These are phyloP conservation scores for Muscicapa adusta DNA, from an alignment of 2,113 vertebrate genomes.

Conservation along the genomic window DNA sequence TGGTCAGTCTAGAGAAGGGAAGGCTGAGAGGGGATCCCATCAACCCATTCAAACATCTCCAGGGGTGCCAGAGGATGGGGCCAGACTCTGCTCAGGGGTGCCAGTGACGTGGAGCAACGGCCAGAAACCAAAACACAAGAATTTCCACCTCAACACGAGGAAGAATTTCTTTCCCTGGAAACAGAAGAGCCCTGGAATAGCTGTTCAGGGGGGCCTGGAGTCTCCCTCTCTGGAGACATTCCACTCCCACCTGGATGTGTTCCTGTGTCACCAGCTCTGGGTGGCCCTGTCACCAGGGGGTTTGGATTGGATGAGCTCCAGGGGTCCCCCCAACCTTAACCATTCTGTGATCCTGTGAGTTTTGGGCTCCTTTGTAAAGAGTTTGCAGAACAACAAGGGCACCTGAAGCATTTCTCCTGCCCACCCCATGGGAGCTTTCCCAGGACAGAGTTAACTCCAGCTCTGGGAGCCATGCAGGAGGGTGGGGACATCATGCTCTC, in stretches of 20 bases:
- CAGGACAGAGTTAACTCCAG: neutral
- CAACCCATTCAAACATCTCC: neutral
- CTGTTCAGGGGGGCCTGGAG: neutral
- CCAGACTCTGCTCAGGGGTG: neutral
- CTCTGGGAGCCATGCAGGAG: rapidly evolving
- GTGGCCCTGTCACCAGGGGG: neutral
- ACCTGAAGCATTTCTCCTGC: neutral
- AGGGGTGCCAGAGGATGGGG: neutral
- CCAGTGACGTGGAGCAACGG: neutral
- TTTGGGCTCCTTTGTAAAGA: neutral
- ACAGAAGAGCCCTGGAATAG: neutral
- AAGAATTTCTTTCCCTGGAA: neutral
- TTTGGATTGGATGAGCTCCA: neutral
- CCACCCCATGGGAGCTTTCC: rapidly evolving
- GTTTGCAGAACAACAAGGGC: neutral
- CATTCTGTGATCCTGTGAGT: neutral
- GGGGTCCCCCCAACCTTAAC: neutral
- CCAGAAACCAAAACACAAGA: neutral
- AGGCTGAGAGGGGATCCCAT: neutral
- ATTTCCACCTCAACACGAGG: neutral
- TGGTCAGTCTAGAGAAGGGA: neutral
- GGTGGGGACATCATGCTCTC: neutral
- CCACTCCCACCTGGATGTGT: neutral
- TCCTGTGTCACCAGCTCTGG: neutral
- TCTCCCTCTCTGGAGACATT: neutral